Conservation (phyloP, 2,797 vertebrate species). For the Siniperca scherzeri region DNA sequence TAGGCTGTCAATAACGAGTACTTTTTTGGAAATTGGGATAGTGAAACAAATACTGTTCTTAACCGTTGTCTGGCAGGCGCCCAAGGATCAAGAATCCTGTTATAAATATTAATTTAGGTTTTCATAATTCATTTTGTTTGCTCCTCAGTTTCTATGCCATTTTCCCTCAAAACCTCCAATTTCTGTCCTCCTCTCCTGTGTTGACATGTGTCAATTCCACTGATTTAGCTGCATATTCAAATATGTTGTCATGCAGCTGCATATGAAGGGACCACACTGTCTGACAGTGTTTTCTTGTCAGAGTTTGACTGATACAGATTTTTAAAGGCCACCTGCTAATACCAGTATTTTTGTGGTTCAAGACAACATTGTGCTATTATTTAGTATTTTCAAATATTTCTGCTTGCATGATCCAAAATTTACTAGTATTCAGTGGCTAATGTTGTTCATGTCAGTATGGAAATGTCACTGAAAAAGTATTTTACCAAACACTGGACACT, state of each 20-base stretch:
- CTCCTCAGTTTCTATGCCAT: constrained; percentile 56
- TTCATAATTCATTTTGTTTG: constrained; percentile 78
- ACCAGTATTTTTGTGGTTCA: background rate
- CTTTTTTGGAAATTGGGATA: constrained; percentile 71
- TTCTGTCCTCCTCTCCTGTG: constrained; percentile 48
- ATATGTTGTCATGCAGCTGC: constrained; percentile 42
- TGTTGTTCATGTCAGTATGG: background rate
- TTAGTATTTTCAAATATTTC: background rate
- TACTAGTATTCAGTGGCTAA: background rate
- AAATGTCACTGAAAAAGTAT: constrained; percentile 12
- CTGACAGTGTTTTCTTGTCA: constrained; percentile 17
- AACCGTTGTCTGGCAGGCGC: constrained; percentile 73
- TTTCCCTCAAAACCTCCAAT: constrained; percentile 47
- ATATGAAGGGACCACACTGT: constrained; percentile 17
- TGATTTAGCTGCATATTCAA: constrained; percentile 52
- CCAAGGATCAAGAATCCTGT: constrained; percentile 75
- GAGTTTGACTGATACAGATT: constrained; percentile 30
- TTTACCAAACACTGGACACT: background rate
- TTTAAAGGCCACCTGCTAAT: constrained; percentile 24
- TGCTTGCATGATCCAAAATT: background rate
- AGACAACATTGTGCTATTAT: background rate
- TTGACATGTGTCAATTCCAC: constrained; percentile 71
- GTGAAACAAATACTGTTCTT: constrained; percentile 79
- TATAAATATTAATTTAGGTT: constrained; percentile 79
- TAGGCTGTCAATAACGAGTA: constrained; percentile 79